Evolutionary conservation across 2,113 vertebrate genomes (phyloP).

Genomic region (Rallus limicola): DNA sequence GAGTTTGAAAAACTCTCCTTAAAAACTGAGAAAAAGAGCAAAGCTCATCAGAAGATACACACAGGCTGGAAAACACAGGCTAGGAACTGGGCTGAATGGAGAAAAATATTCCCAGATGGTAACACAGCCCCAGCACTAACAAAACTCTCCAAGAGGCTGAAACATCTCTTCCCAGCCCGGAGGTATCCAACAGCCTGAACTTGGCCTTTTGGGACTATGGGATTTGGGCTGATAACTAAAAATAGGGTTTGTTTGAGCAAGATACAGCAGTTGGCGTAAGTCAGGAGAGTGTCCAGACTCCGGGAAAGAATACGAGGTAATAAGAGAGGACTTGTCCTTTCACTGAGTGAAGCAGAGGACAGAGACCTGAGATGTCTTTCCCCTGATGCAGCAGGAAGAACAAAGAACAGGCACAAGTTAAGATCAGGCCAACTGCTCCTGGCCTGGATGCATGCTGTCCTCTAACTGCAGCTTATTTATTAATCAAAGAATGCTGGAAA

Average conservation of each 20-base stretch:
- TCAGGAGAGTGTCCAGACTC: not conserved
- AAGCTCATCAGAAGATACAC: not conserved
- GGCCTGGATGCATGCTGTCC: not conserved
- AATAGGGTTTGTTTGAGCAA: not conserved
- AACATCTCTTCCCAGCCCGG: not conserved
- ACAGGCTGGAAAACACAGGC: not conserved
- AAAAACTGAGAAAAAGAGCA: not conserved
- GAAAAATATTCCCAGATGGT: not conserved
- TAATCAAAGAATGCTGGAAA: not conserved
- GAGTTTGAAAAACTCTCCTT: not conserved
- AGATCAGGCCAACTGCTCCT: not conserved
- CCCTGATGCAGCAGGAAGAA: not conserved
- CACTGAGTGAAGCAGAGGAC: not conserved
- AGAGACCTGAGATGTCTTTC: not conserved
- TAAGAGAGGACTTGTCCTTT: not conserved
- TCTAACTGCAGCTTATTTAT: not conserved
- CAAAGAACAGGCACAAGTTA: not conserved
- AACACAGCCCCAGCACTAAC: not conserved
- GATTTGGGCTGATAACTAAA: not conserved
- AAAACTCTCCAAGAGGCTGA: not conserved
- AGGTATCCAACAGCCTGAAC: not conserved
- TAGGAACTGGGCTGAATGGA: not conserved
- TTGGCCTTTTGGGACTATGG: rapidly evolving
- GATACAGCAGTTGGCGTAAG: not conserved
- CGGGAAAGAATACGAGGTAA: not conserved